Evolutionary conservation across 1,140 invertebrate genomes (phyloP), one percentile per base, ranked within the genome.

Genomic region (Kradibia gibbosae): DNA sequence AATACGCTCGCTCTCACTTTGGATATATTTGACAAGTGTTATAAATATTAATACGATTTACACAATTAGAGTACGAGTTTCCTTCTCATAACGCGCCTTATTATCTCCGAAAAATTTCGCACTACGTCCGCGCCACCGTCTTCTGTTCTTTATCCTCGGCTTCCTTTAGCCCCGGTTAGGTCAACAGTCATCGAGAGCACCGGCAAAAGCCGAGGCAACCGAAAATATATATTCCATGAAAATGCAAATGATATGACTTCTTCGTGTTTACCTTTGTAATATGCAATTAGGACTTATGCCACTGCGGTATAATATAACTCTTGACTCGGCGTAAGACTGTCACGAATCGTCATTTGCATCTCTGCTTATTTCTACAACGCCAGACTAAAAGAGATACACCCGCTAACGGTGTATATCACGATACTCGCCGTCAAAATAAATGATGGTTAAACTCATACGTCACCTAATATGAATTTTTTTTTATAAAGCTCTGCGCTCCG

Each of bases 21-120:
- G 20, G 45, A 78, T 48, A 36, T 67, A 53, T n/a, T 67, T 50
- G 62, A 15, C 31, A 17, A 78, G 57, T 25, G 50, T 55, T 45
- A 79, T 79, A 79, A 79, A 79, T 79, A 79, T 79, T 79, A 79
- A 79, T 79, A 79, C 45, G n/a, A 25, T 34, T 79, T 79, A 45
- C 67, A 28, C 57, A 79, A 79, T 57, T 67, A 71, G 77, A 70
- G 4, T 25, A 53, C 65, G 42, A 28, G 36, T 36, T 36, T 67
- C 62, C 67, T 71, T 79, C 57, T 53, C 31, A 15, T 10, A 22
- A 7, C 60, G 0, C 31, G 13, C 60, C 57, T 31, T 25, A 7
- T n/a, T n/a, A 13, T 3, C 45, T 25, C 10, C 25, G 55, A 72
- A 74, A 42, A 34, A 53, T 78, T 45, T 60, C 53, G 36, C 20